Percentiles rank a stretch among this genome's conserved stretches.
phyloP scores from a whole-genome alignment of 2,113 vertebrate species.

The Catharus minimus region DNA sequence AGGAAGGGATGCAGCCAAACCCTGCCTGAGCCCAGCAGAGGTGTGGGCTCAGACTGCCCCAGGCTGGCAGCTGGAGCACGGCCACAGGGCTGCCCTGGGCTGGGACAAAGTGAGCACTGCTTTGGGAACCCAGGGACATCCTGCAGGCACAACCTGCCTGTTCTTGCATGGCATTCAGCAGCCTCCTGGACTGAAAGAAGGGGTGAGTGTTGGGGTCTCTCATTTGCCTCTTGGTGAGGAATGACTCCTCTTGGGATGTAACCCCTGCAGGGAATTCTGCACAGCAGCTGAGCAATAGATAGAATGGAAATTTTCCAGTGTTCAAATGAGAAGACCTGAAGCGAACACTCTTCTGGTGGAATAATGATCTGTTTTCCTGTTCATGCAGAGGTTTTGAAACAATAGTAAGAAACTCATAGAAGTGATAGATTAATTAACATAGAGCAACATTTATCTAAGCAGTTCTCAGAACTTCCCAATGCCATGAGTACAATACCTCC shows the following conservation, averaged over 20 bases:
- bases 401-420: neutral
- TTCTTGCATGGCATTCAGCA: neutral
- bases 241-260: neutral
- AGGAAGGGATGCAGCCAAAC: neutral
- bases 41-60: neutral
- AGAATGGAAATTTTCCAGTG: neutral
- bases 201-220: neutral
- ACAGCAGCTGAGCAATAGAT: neutral
- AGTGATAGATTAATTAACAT: neutral
- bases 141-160: neutral
- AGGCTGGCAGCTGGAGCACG: neutral
- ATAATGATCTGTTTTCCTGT: neutral
- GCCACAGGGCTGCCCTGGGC: neutral
- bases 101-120: rapidly evolving
- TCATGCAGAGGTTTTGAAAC: neutral
- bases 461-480: neutral
- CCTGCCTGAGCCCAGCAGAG: neutral
- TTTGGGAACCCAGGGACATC: neutral
- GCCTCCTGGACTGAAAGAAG: neutral
- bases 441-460: neutral
- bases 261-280: neutral
- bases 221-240: neutral
- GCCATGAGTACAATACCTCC: neutral
- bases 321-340: neutral
- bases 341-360: neutral